A percentile compares a stretch with the other conserved stretches of the same genome.
phyloP scores from a whole-genome alignment of 2,888 invertebrate species.

The Apodemia mormo region DNA sequence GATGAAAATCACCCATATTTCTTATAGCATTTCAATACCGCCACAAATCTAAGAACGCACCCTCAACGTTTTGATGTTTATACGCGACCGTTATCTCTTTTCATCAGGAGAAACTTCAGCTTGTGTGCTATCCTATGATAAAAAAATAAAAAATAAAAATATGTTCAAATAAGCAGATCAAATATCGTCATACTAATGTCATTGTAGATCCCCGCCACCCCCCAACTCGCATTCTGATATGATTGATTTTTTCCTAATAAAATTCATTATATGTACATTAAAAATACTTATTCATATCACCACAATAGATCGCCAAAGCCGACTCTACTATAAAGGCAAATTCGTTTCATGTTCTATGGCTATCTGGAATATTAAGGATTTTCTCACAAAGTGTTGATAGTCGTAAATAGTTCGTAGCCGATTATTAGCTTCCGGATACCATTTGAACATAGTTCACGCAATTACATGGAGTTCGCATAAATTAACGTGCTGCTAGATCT shows the following conservation, averaged over 20 bases:
- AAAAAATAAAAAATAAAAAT: too few relatives aligned
- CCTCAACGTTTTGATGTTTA: too few relatives aligned
- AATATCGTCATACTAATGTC: too few relatives aligned
- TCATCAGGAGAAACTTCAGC: too few relatives aligned
- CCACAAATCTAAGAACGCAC: too few relatives aligned
- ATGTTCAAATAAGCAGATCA: too few relatives aligned
- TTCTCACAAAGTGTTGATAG: slow-evolving; percentile 10
- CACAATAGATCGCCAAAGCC: neutral
- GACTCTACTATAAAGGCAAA: neutral
- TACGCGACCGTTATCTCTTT: too few relatives aligned
- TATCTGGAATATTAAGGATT: slow-evolving; percentile 11
- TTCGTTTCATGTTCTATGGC: neutral
- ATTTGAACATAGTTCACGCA: slow-evolving; percentile 16
- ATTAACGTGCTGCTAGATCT: slow-evolving; percentile 7
- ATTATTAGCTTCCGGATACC: slow-evolving; percentile 14
- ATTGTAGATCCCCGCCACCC: too few relatives aligned
- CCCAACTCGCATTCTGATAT: too few relatives aligned
- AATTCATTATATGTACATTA: neutral
- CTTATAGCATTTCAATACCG: too few relatives aligned
- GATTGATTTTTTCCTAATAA: neutral
- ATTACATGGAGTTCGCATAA: slow-evolving; percentile 13
- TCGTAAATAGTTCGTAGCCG: slow-evolving; percentile 4
- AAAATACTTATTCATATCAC: neutral
- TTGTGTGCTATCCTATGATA: too few relatives aligned
- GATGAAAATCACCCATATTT: too few relatives aligned